Conservation (phyloP, 2,888 invertebrate species). For the Pheosia gnoma region DNA sequence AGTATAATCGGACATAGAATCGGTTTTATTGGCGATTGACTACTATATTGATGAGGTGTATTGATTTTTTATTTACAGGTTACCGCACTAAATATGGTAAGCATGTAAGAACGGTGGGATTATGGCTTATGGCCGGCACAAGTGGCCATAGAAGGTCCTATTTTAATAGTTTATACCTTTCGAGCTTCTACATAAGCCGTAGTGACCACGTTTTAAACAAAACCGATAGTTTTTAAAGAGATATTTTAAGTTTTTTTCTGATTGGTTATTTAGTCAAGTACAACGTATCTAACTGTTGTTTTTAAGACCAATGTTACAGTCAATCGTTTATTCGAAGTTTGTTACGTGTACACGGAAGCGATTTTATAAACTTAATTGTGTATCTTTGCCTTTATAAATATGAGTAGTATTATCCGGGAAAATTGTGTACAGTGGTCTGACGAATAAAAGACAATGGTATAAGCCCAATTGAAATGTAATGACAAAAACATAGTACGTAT, state of each 20-base stretch:
- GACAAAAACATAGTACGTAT: too few relatives aligned
- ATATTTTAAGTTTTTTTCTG: too few relatives aligned
- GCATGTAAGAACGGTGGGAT: conserved; percentile 23
- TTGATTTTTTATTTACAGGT: conserved; percentile 54
- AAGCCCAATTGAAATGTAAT: neutral
- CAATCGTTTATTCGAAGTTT: neutral
- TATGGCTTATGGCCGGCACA: conserved; percentile 13
- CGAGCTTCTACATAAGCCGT: neutral
- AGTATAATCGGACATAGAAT: conserved; percentile 64
- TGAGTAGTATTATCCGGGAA: neutral
- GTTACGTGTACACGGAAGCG: neutral
- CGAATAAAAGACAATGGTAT: neutral
- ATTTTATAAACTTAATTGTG: neutral
- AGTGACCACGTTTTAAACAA: neutral
- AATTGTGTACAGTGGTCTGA: neutral
- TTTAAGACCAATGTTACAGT: neutral
- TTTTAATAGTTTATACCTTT: neutral
- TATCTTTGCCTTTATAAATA: neutral
- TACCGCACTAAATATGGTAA: conserved; percentile 32
- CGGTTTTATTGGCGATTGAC: conserved; percentile 67
- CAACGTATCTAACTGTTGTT: neutral
- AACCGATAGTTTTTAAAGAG: neutral
- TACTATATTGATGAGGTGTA: conserved; percentile 56
- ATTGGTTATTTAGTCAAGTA: neutral
- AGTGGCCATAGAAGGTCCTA: conserved; percentile 9